Base-by-base conservation (phyloP, 2,888 invertebrate genomes). In the Tetranychus piercei region DNA sequence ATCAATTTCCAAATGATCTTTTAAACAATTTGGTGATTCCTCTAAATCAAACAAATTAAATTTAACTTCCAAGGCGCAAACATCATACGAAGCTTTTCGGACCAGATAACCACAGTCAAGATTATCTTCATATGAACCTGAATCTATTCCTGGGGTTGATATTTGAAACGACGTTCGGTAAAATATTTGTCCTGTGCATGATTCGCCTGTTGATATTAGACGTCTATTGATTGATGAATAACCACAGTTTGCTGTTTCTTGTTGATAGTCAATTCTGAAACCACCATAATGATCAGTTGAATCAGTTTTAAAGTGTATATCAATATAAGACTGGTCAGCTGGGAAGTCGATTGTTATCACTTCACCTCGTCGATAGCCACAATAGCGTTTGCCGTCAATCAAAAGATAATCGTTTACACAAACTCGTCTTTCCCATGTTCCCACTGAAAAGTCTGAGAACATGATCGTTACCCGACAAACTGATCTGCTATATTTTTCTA, bases 1-100 rank as follows among this genome's bases (percentile, higher is more conserved):
- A 0, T 76, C 78, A 15, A 80, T 77, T 23, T 76, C 73, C 20
- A 80, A 73, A 71, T 77, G 79, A 75, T 80, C 79, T 45, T 79
- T 80, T 6, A 67, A 45, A 69, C 80, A 80, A 44, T 78, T 76
- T 1, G 74, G 74, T 0, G 79, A 79, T 64, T 78, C 77, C 73
- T 80, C 80, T 43, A 80, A 69, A 65, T 78, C 76, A 69, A 79
- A 79, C 1, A 77, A 74, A 71, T 77, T 76, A 74, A 78, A 79
- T 23, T 77, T 77, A 23, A 80, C 75, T 66, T 80, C 79, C 2
- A 80, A 73, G 8, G 79, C 79, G 44, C 80, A 80, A 18, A 79
- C 77, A 44, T 77, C 76, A 15, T 76, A 78, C 11, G 76, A 76
- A 11, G 73, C 73, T 55, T 78, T 78, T 55, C 77, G 75, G 4